Evolutionary conservation across 2,888 invertebrate genomes (phyloP).

Genomic region (Tetramorium bicarinatum): DNA sequence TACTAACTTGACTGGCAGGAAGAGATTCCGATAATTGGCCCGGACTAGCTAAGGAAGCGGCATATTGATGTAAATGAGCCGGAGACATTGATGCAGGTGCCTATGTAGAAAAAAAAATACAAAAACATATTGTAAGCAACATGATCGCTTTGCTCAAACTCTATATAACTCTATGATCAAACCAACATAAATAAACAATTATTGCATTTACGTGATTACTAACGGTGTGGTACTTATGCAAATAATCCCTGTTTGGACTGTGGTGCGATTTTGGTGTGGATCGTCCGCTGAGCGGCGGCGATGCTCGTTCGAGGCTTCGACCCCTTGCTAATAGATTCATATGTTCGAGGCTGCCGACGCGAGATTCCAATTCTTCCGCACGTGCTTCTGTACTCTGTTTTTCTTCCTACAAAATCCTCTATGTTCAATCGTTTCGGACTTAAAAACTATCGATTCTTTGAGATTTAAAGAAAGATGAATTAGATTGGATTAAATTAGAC

Average conservation of each 20-base stretch:
- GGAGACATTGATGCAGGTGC: constrained; percentile 97
- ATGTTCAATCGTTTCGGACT: neutral
- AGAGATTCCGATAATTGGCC: constrained; percentile 92
- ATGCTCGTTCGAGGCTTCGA: constrained; percentile 90
- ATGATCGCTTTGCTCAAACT: neutral
- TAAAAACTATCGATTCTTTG: neutral
- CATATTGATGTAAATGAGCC: constrained; percentile 93
- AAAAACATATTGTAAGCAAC: neutral
- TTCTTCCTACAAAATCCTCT: constrained; percentile 93
- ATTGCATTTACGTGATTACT: constrained; percentile 84
- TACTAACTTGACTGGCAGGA: constrained; percentile 92
- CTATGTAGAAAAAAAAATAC: constrained; percentile 85
- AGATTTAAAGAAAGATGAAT: neutral
- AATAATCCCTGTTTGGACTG: constrained; percentile 93
- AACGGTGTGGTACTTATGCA: constrained; percentile 99
- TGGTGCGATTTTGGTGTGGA: constrained; percentile 94
- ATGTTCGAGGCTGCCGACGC: constrained; percentile 98
- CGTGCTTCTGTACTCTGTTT: constrained; percentile 98
- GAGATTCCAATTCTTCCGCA: constrained; percentile 98
- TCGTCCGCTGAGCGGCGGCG: constrained; percentile 95
- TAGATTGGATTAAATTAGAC: neutral
- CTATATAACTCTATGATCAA: neutral
- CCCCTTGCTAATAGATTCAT: constrained; percentile 94
- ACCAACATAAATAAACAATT: constrained; percentile 6
- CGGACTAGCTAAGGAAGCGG: constrained; percentile 87